Evolutionary conservation across 2,113 vertebrate genomes (phyloP).

Genomic region (Leptobrachium ailaonicum): DNA sequence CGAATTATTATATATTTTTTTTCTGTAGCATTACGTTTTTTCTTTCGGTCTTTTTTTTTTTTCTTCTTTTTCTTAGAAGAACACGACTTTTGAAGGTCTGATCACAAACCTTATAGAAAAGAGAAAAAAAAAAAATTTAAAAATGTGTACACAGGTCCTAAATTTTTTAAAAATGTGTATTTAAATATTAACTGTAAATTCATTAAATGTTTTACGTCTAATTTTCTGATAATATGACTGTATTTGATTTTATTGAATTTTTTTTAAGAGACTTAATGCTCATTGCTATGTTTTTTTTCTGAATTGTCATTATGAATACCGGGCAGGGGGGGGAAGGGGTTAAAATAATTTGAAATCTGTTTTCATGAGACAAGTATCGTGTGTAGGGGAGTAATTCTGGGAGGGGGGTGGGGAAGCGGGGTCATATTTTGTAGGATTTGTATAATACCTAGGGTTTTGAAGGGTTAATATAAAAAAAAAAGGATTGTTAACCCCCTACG

Average conservation of each 20-base stretch:
- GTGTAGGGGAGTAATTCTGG: constrained; percentile 50
- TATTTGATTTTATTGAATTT: constrained; percentile 74
- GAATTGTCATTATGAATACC: constrained; percentile 69
- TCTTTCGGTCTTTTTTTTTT: constrained; percentile 54
- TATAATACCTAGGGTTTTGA: constrained; percentile 76
- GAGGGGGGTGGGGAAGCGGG: constrained; percentile 43
- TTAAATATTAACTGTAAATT: constrained; percentile 86
- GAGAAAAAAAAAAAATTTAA: constrained; percentile 29
- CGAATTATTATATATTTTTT: neutral
- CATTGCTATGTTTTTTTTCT: constrained; percentile 52
- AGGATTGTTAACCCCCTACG: constrained; percentile 40
- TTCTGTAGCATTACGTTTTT: constrained; percentile 13
- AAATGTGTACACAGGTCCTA: constrained; percentile 44
- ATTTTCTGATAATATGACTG: constrained; percentile 75
- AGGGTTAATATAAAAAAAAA: constrained; percentile 74
- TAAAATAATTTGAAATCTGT: constrained; percentile 62
- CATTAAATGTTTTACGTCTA: constrained; percentile 79
- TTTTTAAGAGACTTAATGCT: constrained; percentile 53
- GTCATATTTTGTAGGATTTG: constrained; percentile 70
- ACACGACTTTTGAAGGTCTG: constrained; percentile 94
- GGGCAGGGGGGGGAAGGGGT: neutral
- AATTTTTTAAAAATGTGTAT: constrained; percentile 73
- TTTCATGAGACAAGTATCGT: constrained; percentile 68
- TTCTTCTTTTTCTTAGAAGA: constrained; percentile 70
- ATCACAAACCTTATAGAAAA: constrained; percentile 75